phyloP scores from a whole-genome alignment of 1,140 invertebrate genomes.

The Drosophila cardini region DNA sequence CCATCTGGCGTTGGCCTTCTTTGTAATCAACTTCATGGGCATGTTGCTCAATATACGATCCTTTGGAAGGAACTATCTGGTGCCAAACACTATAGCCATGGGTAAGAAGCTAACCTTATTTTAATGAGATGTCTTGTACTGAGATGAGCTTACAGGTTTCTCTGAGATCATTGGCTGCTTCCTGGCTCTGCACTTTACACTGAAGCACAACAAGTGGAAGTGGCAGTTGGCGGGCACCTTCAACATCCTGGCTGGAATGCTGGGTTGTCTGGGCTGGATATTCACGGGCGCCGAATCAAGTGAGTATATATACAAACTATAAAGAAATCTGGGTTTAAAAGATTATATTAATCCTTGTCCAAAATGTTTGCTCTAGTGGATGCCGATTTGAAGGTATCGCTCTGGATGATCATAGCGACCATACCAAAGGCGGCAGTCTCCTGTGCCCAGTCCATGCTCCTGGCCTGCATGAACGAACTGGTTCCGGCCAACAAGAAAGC shows the following conservation, averaged over 20 bases:
- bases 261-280: slow-evolving; percentile 81
- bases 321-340: too few species aligned
- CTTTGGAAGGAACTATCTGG: slow-evolving; percentile 82
- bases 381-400: slow-evolving; percentile 69
- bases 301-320: slow-evolving; percentile 5
- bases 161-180: slow-evolving; percentile 82
- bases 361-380: slow-evolving; percentile 50
- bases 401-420: slow-evolving; percentile 83
- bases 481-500: slow-evolving; percentile 77
- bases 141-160: slow-evolving; percentile 52
- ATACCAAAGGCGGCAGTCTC: slow-evolving; percentile 78
- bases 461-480: slow-evolving; percentile 80
- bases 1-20: slow-evolving; percentile 78
- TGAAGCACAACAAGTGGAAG: slow-evolving; percentile 81
- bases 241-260: slow-evolving; percentile 83
- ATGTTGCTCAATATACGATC: slow-evolving; percentile 84
- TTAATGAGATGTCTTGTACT: not conserved
- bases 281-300: slow-evolving; percentile 61
- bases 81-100: slow-evolving; percentile 84
- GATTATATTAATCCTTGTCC: too few species aligned
- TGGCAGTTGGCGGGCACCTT: slow-evolving; percentile 80
- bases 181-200: slow-evolving; percentile 72
- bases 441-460: slow-evolving; percentile 77
- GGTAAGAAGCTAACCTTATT: slow-evolving; percentile 76
- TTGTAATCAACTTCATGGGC: slow-evolving; percentile 84